Evolutionary conservation across 2,888 invertebrate genomes (phyloP).

Genomic region (Nemurella pictetii): DNA sequence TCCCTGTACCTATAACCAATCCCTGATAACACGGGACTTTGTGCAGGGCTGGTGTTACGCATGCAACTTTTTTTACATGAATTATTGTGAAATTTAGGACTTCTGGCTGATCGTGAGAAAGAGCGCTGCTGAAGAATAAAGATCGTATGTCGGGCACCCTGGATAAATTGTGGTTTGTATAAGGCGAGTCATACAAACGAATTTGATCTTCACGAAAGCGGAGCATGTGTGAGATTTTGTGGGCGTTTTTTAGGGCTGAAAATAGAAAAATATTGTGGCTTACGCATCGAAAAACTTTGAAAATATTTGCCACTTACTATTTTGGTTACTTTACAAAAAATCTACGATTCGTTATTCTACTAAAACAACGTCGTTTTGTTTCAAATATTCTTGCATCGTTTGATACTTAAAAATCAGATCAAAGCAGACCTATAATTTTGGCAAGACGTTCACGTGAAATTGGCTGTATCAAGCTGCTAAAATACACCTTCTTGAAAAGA

Average conservation of each 20-base stretch:
- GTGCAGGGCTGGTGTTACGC: not conserved
- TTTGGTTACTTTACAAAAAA: not conserved
- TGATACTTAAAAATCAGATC: not conserved
- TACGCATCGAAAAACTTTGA: not conserved
- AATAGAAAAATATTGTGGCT: not conserved
- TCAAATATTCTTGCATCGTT: not conserved
- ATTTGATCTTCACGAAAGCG: too few relatives aligned
- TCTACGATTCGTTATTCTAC: not conserved
- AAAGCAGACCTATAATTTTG: not conserved
- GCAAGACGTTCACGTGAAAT: not conserved
- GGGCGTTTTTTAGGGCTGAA: too few relatives aligned
- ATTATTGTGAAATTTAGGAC: not conserved
- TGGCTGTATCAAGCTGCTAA: not conserved
- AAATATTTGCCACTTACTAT: not conserved
- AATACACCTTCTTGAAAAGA: not conserved
- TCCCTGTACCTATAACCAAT: not conserved
- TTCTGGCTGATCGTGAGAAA: not conserved
- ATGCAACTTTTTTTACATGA: too few relatives aligned
- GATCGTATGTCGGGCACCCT: not conserved
- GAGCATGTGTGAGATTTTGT: not conserved
- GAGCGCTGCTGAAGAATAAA: not conserved
- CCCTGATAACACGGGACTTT: not conserved
- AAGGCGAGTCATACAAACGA: too few relatives aligned
- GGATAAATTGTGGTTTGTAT: too few relatives aligned
- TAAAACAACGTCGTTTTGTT: not conserved